Conservation (phyloP, 2,113 vertebrate genomes). For the Bos taurus region DNA sequence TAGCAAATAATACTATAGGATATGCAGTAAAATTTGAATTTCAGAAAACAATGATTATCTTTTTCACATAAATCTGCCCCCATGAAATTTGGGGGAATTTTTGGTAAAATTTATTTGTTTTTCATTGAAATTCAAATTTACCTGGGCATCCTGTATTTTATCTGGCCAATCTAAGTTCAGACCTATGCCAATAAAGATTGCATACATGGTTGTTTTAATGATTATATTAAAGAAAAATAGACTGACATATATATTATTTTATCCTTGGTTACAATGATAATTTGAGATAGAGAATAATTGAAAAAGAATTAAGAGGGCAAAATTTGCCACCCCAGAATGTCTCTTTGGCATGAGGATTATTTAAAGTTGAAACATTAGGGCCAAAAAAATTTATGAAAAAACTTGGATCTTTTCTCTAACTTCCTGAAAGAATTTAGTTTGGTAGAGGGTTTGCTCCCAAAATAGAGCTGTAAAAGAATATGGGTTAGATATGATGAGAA, state of each 20-base stretch:
- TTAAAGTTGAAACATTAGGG: background rate
- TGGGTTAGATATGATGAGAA: background rate
- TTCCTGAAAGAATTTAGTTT: background rate
- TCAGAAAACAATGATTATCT: background rate
- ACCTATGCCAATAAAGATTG: background rate
- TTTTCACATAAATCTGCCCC: background rate
- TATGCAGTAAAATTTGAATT: background rate
- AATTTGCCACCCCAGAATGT: background rate
- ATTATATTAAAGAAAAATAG: background rate
- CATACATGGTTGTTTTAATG: background rate
- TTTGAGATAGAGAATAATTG: background rate
- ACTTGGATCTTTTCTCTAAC: background rate
- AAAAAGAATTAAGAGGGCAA: background rate
- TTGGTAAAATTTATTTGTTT: background rate
- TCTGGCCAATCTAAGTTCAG: background rate
- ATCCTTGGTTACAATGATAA: background rate
- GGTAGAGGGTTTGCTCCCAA: background rate
- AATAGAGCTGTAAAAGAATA: background rate
- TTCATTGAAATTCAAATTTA: conserved; percentile 1
- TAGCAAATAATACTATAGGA: background rate
- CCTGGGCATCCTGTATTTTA: background rate
- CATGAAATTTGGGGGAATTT: background rate
- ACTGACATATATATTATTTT: background rate
- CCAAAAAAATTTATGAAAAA: background rate
- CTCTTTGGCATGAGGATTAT: background rate